Evolutionary conservation across 2,797 vertebrate genomes (phyloP), one percentile per base, ranked within the genome.

Genomic region (Hippocampus kuda): DNA sequence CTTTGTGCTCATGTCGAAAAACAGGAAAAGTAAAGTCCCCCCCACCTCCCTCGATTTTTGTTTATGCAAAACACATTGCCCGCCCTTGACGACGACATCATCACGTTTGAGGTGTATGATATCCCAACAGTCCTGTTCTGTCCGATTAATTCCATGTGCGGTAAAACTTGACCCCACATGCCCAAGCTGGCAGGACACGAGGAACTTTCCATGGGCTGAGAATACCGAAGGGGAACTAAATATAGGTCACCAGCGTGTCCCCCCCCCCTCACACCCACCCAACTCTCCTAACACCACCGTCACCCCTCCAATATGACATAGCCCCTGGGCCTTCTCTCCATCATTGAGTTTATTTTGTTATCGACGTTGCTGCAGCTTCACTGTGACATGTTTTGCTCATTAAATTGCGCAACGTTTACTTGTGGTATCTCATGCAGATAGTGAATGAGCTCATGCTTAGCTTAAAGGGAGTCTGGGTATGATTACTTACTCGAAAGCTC

Each of bases 151-250:
- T 84, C 74, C 75, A 81, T 44, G 42, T 82, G 83, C 76, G 76
- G 74, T 77, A 81, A 81, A 83, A 85, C 80, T 11, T 81, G 81
- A 49, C 86, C 84, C 82, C 79, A 24, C 57, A 59, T 67, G 48
- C 61, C 61, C 76, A 70, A 30, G 72, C 80, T 88, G 88, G 85
- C 85, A 85, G 86, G 73, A 70, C 71, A 71, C 10, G n/a, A 74
- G 71, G 84, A 86, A 86, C 79, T 87, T 88, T 89, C 88, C 88
- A 71, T 83, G 68, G 51, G 44, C 69, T 54, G 65, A 62, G 66
- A 68, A 72, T 74, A 72, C 70, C 61, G 53, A 70, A 69, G 77
- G 70, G 66, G 68, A 70, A 76, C 74, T 71, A 61, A 75, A 83
- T 81, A 73, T 72, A 82, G 81, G 83, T 87, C 83, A 86, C 72